phyloP scores from a whole-genome alignment of 2,113 vertebrate genomes.

The Tangachromis dhanisi region DNA sequence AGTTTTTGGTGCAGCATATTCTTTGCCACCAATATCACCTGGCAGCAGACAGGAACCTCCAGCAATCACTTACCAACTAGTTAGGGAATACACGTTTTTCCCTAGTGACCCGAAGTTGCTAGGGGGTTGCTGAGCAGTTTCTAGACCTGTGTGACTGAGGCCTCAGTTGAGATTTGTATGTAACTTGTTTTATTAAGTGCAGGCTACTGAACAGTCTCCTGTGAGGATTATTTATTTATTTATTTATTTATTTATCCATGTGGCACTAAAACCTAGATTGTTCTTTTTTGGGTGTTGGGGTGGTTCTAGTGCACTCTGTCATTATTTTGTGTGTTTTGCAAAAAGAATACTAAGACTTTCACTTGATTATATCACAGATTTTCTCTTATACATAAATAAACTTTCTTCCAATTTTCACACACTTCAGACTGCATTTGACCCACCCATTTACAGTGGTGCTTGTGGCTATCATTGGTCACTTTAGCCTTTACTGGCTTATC shows the following conservation, averaged over 20 bases:
- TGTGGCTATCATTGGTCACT: constrained; percentile 12
- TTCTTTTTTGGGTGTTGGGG: neutral
- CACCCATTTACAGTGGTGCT: neutral
- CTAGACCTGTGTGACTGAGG: neutral
- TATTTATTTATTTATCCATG: neutral
- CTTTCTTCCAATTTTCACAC: neutral
- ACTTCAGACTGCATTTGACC: neutral
- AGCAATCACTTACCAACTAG: neutral
- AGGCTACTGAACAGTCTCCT: neutral
- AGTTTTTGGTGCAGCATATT: neutral
- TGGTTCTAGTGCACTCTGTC: neutral
- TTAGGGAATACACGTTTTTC: neutral
- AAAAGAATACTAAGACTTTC: neutral
- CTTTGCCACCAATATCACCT: neutral
- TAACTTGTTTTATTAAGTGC: neutral
- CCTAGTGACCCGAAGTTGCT: neutral
- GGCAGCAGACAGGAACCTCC: neutral
- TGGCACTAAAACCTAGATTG: neutral
- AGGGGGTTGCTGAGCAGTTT: neutral
- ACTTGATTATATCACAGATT: neutral
- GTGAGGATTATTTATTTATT: neutral
- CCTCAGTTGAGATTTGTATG: neutral
- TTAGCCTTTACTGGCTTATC: constrained; percentile 23
- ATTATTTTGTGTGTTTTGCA: neutral
- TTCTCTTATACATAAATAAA: neutral